Evolutionary conservation across 2,113 vertebrate genomes (phyloP), one percentile per base, ranked within the genome.

Genomic region (Oncorhynchus gorbuscha): DNA sequence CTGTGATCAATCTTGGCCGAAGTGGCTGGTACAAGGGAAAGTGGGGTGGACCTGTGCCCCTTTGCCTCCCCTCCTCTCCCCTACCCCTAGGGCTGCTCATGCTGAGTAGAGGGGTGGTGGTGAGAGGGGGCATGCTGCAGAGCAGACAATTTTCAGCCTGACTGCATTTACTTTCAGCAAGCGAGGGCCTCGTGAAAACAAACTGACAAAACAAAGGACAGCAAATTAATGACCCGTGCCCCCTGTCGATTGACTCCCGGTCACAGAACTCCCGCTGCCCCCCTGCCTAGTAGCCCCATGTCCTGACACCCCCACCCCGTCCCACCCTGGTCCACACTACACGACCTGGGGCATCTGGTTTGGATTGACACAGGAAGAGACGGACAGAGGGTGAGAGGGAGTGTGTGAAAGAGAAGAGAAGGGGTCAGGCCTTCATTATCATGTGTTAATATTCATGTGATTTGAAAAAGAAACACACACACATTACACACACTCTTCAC

Each of bases 171-270:
- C 96, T 98, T 96, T 97, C 94, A 95, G 94, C 93, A 70, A 95
- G 92, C 94, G 49, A 94, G 94, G 94, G 94, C 93, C 94, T 93
- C 95, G 91, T 94, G 88, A 98, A 98, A 99, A 98, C 95, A 98
- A 96, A 98, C 97, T 97, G 97, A 98, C 97, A 98, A 99, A 98
- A 98, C 96, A 99, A 98, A 97, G 96, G 96, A 99, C 96, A 96
- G 95, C 95, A 95, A 99, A 97, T 98, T 99, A 99, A 99, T 99
- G 97, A 97, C 96, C 97, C 97, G 78, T 97, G 92, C 92, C 83
- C 72, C 94, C 93, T 93, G 92, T 96, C n/a, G 61, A n/a, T 20
- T n/a, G 20, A 62, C 61, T 62, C 20, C 61, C 8, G 61, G 22
- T n/a, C 18, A 24, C 20, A 62, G 61, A 20, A 62, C 20, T 4